These are phyloP conservation scores for Chloropsis hardwickii DNA, from an alignment of 2,113 vertebrate genomes.

Conservation along the genomic window DNA sequence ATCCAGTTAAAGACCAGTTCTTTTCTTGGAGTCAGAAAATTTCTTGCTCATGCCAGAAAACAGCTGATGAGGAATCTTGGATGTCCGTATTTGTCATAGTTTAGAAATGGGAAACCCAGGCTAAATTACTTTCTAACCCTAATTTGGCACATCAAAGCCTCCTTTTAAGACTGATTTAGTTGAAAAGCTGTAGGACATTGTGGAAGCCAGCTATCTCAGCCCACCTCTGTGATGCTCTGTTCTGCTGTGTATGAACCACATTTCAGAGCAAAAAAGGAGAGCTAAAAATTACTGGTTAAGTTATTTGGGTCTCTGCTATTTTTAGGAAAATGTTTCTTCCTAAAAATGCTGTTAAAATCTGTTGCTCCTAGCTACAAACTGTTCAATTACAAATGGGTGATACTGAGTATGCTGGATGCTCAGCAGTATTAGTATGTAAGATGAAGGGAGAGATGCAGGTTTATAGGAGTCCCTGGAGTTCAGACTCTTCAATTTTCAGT, in stretches of 20 bases:
- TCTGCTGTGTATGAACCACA: not conserved
- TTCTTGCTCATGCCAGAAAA: not conserved
- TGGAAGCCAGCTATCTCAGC: not conserved
- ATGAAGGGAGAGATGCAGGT: not conserved
- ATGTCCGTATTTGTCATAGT: not conserved
- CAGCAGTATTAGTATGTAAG: not conserved
- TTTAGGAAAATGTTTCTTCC: not conserved
- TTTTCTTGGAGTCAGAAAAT: not conserved
- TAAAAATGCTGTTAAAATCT: not conserved
- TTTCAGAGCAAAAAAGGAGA: not conserved
- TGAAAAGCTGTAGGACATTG: not conserved
- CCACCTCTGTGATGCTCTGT: not conserved
- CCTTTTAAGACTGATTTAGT: not conserved
- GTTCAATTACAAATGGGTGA: not conserved
- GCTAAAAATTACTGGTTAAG: not conserved
- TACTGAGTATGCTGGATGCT: not conserved
- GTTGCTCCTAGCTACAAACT: not conserved
- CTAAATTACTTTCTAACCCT: not conserved
- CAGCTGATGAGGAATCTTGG: rapidly evolving
- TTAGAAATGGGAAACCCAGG: not conserved
- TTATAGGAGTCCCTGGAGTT: not conserved
- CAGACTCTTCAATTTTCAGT: not conserved
- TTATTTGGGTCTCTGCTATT: not conserved
- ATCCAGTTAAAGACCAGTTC: not conserved
- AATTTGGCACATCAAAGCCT: not conserved